Conservation (phyloP, 2,113 vertebrate genomes). For the Megaptera novaeangliae region DNA sequence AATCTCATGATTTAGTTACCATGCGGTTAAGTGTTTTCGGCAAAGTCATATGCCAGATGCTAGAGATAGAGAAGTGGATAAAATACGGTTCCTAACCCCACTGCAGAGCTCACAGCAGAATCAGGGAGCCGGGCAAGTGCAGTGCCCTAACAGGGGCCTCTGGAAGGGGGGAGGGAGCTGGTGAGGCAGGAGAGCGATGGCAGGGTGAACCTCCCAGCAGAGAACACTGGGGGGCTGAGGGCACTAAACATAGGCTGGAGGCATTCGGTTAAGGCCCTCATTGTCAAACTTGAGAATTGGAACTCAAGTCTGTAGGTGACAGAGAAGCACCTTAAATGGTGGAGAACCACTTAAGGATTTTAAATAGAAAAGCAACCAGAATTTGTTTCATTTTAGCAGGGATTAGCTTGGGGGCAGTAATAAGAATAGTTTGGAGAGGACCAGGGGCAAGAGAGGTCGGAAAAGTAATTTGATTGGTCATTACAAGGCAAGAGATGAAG, state of each 20-base stretch:
- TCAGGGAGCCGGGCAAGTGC: neutral
- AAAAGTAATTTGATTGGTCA: neutral
- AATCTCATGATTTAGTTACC: neutral
- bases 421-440: neutral
- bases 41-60: neutral
- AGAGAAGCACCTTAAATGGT: neutral
- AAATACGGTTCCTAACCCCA: neutral
- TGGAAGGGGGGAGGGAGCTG: accelerated
- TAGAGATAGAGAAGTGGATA: neutral
- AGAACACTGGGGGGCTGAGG: neutral
- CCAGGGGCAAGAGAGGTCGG: neutral
- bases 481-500: neutral
- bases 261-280: neutral
- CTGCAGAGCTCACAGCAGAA: neutral
- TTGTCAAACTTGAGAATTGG: neutral
- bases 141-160: neutral
- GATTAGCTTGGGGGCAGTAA: neutral
- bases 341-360: neutral
- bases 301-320: neutral
- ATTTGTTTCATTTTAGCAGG: neutral
- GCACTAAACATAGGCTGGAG: neutral
- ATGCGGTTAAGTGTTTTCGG: neutral
- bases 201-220: neutral
- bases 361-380: neutral
- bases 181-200: accelerated